Percentiles rank a stretch among this genome's conserved stretches.
Conservation (phyloP, 2,113 vertebrate species). For the Aphyosemion australe region DNA sequence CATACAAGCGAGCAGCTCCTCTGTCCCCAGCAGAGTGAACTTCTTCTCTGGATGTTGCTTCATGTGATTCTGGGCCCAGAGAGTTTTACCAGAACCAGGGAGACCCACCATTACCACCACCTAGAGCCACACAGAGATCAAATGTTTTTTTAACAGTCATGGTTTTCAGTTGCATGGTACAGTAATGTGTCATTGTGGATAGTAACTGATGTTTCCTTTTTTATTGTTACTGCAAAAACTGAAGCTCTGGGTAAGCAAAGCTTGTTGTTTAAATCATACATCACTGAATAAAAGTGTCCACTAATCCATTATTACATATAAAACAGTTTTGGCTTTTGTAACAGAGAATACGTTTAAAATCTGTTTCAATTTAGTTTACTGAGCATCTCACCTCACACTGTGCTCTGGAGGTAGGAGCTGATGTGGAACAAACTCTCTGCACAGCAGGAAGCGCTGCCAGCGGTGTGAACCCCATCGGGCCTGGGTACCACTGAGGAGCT, state of each 20-base stretch:
- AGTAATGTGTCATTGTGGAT: no score
- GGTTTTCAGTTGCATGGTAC: no score
- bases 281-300: neutral
- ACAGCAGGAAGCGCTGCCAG: constrained; percentile 73
- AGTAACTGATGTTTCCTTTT: no score
- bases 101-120: constrained; percentile 89
- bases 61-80: constrained; percentile 83
- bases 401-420: constrained; percentile 69
- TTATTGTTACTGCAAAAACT: no score
- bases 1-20: constrained; percentile 84
- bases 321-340: no score
- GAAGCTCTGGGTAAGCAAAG: no score
- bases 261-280: no score
- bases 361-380: no score
- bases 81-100: constrained; percentile 88
- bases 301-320: no score
- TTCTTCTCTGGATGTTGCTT: constrained; percentile 83
- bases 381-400: constrained; percentile 83
- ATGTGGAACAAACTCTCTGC: constrained; percentile 65
- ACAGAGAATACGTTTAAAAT: neutral
- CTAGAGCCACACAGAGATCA: constrained; percentile 56
- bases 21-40: constrained; percentile 84
- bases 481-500: constrained; percentile 78
- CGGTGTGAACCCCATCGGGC: constrained; percentile 76
- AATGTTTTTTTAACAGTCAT: neutral